phyloP scores from a whole-genome alignment of 2,113 vertebrate genomes.

The Hipposideros armiger region DNA sequence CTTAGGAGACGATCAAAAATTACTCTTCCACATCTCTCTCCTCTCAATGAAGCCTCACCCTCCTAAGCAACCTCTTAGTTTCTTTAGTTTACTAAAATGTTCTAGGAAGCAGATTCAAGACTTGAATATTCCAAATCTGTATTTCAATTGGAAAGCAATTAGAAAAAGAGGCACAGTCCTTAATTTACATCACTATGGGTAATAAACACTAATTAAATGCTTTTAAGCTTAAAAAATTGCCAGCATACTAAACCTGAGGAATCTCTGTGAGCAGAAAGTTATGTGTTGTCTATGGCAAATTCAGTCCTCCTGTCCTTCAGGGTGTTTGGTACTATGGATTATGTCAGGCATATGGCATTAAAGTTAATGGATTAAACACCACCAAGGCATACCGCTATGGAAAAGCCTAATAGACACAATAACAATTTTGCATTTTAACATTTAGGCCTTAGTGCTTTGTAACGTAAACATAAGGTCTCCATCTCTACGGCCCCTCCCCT shows the following conservation, averaged over 20 bases:
- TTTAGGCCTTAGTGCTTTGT: constrained; percentile 25
- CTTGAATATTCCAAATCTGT: background rate
- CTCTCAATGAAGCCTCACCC: background rate
- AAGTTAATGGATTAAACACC: constrained; percentile 54
- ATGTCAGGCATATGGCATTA: constrained; percentile 29
- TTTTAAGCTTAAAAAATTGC: constrained; percentile 53
- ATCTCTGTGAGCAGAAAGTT: background rate
- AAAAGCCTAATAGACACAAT: constrained; percentile 32
- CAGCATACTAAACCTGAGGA: constrained; percentile 32
- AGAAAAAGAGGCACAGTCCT: background rate
- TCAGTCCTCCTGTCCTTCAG: background rate
- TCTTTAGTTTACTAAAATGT: background rate
- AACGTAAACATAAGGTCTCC: constrained; percentile 64
- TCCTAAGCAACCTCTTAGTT: background rate
- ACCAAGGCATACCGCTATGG: constrained; percentile 58
- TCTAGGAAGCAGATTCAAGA: constrained; percentile 13
- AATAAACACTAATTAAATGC: constrained; percentile 9
- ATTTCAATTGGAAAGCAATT: background rate
- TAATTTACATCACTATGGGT: background rate
- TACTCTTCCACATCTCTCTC: background rate
- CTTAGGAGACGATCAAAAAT: background rate
- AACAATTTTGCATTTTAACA: constrained; percentile 52
- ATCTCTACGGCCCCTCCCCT: constrained; percentile 37
- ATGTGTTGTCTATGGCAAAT: background rate
- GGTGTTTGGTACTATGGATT: constrained; percentile 24